Evolutionary conservation across 2,113 vertebrate genomes (phyloP).

Genomic region (Spizaetus ornatus): DNA sequence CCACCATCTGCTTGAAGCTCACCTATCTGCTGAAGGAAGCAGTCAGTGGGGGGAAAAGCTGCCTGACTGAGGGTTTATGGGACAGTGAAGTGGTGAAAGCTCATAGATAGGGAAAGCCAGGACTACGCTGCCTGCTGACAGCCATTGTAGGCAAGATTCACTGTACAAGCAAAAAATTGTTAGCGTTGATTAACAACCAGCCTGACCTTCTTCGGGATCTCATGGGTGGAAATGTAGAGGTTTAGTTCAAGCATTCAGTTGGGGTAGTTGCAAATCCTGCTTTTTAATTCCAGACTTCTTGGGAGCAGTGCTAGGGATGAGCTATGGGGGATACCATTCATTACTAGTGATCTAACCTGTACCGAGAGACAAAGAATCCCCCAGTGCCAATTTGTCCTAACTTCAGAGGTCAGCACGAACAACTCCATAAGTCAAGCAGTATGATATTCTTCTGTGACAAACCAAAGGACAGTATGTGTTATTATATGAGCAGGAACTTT

Average conservation of each 20-base stretch:
- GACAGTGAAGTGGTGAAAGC: background rate
- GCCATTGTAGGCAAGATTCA: background rate
- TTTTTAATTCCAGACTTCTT: background rate
- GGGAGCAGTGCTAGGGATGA: background rate
- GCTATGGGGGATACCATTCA: background rate
- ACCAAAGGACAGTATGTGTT: background rate
- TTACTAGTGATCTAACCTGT: background rate
- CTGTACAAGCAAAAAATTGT: background rate
- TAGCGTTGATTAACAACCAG: background rate
- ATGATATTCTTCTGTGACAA: background rate
- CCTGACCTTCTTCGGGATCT: background rate
- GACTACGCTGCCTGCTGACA: background rate
- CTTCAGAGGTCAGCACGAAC: background rate
- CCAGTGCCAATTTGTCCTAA: background rate
- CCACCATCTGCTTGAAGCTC: background rate
- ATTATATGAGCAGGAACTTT: background rate
- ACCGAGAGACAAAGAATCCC: background rate
- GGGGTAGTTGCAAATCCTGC: background rate
- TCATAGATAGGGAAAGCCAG: background rate
- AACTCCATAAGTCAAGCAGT: background rate
- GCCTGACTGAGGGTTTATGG: background rate
- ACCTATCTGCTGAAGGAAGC: background rate
- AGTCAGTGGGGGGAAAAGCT: background rate
- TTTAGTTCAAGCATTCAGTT: background rate
- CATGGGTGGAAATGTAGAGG: background rate